Evolutionary conservation across 1,140 invertebrate genomes (phyloP).

Genomic region (Pseudoatta argentina): DNA sequence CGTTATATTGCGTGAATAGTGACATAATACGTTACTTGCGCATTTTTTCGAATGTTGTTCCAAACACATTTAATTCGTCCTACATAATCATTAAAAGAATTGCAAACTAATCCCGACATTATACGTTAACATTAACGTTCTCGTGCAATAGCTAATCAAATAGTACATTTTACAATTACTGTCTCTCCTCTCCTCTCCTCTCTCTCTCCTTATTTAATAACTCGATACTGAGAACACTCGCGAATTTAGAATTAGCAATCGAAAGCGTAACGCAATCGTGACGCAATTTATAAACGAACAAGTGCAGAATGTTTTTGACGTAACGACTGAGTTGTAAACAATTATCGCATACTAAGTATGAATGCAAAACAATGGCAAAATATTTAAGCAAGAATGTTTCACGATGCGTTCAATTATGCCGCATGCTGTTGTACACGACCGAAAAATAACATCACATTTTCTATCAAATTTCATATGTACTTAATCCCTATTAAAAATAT

Average conservation of each 20-base stretch:
- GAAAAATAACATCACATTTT: not conserved
- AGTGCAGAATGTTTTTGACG: conserved; percentile 55
- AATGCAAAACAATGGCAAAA: not conserved
- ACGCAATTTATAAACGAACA: conserved; percentile 66
- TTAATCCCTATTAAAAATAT: not conserved
- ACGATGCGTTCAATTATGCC: not conserved
- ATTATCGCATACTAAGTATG: conserved; percentile 25
- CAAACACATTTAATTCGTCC: not conserved
- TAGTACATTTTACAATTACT: not conserved
- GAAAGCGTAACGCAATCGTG: conserved; percentile 54
- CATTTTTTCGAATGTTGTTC: not conserved
- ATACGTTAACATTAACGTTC: not conserved
- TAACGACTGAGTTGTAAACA: conserved; percentile 68
- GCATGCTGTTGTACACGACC: not conserved
- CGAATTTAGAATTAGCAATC: conserved; percentile 21
- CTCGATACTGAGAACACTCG: not conserved
- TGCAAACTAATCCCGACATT: conserved; percentile 12
- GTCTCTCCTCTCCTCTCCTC: not conserved
- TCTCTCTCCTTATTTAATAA: not conserved
- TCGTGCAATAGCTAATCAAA: not conserved
- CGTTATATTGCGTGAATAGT: not conserved
- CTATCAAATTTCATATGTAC: not conserved
- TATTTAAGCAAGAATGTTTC: conserved; percentile 37
- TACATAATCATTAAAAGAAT: conserved; percentile 10
- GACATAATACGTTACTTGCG: not conserved